These are phyloP conservation scores for Sycobia sp. DNA, from an alignment of 1,140 invertebrate genomes.

Conservation along the genomic window DNA sequence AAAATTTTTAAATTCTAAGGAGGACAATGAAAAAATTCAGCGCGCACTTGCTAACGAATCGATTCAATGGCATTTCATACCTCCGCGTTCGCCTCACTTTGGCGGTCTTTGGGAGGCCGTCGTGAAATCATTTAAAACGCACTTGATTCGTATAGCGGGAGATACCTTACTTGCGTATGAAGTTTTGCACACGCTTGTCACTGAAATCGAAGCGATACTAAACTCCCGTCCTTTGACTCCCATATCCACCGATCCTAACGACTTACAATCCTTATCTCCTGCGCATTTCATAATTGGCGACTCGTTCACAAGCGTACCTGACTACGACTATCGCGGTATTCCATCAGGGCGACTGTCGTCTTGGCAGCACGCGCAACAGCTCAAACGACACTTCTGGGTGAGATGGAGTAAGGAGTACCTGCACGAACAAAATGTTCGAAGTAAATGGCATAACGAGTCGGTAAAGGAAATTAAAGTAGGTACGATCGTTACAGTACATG, in stretches of 20 bases:
- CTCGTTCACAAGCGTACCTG: background rate
- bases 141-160: background rate
- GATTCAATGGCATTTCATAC: slow-evolving; percentile 20
- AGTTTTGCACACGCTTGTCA: background rate
- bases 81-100: slow-evolving; percentile 17
- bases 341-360: background rate
- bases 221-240: slow-evolving; percentile 1
- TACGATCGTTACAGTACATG: background rate
- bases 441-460: background rate
- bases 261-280: background rate
- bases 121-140: slow-evolving; percentile 33
- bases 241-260: slow-evolving; percentile 7
- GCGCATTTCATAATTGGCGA: slow-evolving; percentile 10
- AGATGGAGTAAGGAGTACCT: background rate
- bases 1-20: background rate
- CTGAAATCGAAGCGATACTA: slow-evolving; percentile 2
- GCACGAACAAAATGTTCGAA: background rate
- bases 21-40: background rate
- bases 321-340: background rate
- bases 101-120: slow-evolving; percentile 16
- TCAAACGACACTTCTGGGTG: background rate
- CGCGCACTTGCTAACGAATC: background rate
- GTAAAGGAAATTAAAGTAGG: background rate
- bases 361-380: background rate
- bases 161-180: slow-evolving; percentile 7